Conservation (phyloP, 2,797 vertebrate species). For the Poeciliopsis infans region DNA sequence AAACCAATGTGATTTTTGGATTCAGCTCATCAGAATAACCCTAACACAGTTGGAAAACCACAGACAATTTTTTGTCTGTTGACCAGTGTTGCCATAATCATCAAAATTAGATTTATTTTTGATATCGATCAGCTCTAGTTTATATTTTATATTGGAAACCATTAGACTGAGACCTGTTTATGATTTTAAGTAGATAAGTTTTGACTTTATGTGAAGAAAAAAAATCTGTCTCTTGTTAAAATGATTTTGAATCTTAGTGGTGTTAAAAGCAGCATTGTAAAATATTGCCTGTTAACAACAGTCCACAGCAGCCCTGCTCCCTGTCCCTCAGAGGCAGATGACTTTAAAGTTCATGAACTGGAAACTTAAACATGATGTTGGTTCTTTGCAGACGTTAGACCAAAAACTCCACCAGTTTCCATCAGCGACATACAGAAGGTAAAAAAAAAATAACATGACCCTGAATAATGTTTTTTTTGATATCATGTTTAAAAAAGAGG, state of each 20-base stretch:
- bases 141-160: not conserved
- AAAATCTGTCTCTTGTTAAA: not conserved
- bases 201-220: not conserved
- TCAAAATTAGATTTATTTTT: not conserved
- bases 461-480: not conserved
- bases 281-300: not conserved
- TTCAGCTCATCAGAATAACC: too few relatives aligned
- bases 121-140: not conserved
- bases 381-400: conserved; percentile 76
- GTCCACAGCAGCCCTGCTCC: not conserved
- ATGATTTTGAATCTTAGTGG: not conserved
- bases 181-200: too few relatives aligned
- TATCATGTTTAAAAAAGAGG: not conserved
- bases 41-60: too few relatives aligned
- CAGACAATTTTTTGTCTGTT: too few relatives aligned
- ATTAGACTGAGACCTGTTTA: not conserved
- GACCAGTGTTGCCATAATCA: not conserved
- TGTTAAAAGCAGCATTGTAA: not conserved
- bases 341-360: not conserved
- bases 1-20: too few relatives aligned
- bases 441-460: not conserved
- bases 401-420: conserved; percentile 82
- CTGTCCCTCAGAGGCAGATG: too few relatives aligned
- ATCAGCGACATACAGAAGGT: conserved; percentile 75
- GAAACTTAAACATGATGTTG: conserved; percentile 2